These are phyloP conservation scores for Phasia obesa DNA, from an alignment of 2,888 invertebrate species.

Conservation along the genomic window DNA sequence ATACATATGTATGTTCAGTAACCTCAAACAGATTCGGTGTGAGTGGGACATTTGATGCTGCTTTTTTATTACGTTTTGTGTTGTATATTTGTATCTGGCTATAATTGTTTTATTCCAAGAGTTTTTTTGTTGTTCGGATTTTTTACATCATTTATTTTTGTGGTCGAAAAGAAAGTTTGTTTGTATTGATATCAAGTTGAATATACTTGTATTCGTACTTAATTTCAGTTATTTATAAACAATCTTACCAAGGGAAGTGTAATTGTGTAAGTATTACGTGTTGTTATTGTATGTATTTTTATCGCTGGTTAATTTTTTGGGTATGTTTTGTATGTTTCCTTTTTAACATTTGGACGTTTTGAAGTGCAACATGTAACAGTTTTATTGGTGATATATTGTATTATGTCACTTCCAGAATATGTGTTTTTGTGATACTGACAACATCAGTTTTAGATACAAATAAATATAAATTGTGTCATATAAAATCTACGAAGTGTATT, in stretches of 20 bases:
- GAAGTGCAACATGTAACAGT: constrained; percentile 60
- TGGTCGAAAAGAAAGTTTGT: constrained; percentile 65
- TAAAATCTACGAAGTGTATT: neutral
- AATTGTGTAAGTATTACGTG: neutral
- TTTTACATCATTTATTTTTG: constrained; percentile 18
- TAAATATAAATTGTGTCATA: neutral
- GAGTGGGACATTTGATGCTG: neutral
- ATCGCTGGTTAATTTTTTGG: neutral
- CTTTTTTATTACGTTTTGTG: neutral
- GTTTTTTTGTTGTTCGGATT: constrained; percentile 1
- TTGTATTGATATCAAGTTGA: constrained; percentile 54
- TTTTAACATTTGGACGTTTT: constrained; percentile 25
- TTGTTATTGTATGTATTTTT: neutral
- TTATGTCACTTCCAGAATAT: constrained; percentile 57
- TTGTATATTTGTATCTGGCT: neutral
- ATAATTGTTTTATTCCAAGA: neutral
- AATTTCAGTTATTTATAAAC: neutral
- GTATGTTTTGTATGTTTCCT: neutral
- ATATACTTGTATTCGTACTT: neutral
- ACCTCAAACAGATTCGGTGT: neutral
- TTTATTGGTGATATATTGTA: constrained; percentile 57
- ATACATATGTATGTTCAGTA: neutral
- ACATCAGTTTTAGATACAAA: neutral
- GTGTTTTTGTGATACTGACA: neutral
- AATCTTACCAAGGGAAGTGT: neutral